Base-by-base conservation (phyloP, 1,140 invertebrate genomes). In the Meloidogyne floridensis region DNA sequence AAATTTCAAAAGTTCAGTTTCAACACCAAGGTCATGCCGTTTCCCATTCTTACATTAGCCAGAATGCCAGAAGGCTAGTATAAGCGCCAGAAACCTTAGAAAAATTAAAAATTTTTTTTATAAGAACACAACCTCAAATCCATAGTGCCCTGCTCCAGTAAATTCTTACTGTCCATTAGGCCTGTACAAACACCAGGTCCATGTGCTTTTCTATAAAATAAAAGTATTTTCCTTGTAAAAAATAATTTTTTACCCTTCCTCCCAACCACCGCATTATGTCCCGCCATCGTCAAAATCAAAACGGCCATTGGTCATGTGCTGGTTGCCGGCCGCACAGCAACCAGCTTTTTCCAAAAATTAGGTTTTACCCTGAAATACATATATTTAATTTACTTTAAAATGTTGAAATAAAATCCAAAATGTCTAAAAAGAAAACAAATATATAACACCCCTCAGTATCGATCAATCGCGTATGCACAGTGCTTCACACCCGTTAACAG, bases 251-350 rank as follows among this genome's bases (percentile, higher is more conserved):
- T 51, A 82, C 81, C 97, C 97, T 90, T 98, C 96, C 90, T 98
- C 96, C 98, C 98, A 99, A 80, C 97, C 97, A 80, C 98, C 98
- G 92, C 96, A 97, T 92, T 97, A 99, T 74, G 96, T 97, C 82
- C 97, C 98, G 83, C 98, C 98, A 92, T 99, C 98, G 92, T 99
- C 97, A 92, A 99, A 99, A 93, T 99, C 97, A 92, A 99, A 99
- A 89, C 97, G 93, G 87, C 97, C 97, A 84, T 97, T 97, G 92
- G 94, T 95, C 88, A 95, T 93, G 15, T 65, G 56, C 56, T 65
- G 56, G 56, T 65, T n/a, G 56, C 56, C n/a, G 56, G 56, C 56
- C n/a, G n/a, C n/a, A n/a, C n/a, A 20, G 20, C 20, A 20, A 20
- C 20, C 20, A 20, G 20, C 20, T 20, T 20, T 20, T 20, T 20